Evolutionary conservation across 2,888 invertebrate species (phyloP).

Genomic region (Idaea aversata): DNA sequence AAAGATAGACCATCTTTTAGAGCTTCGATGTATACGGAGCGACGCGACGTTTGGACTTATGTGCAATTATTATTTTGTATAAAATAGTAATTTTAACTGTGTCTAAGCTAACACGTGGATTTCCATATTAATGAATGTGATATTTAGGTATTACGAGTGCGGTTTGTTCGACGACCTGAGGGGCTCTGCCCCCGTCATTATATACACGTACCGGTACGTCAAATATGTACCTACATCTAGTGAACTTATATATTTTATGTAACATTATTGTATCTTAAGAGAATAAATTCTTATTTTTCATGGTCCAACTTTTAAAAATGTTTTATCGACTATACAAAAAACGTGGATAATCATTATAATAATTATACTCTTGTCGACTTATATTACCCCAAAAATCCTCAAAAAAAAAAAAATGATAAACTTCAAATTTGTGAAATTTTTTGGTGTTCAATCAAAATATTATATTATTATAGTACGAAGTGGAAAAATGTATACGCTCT

Average conservation of each 20-base stretch:
- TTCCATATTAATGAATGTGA: slow-evolving; percentile 81
- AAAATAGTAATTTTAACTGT: slow-evolving; percentile 61
- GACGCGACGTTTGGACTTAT: slow-evolving; percentile 70
- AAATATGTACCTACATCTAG: slow-evolving; percentile 61
- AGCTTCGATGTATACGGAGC: slow-evolving; percentile 47
- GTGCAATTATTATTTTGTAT: slow-evolving; percentile 82
- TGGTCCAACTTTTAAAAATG: slow-evolving; percentile 81
- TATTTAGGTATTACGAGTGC: slow-evolving; percentile 79
- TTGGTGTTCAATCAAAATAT: slow-evolving; percentile 78
- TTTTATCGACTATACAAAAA: slow-evolving; percentile 80
- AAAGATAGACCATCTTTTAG: slow-evolving; percentile 30
- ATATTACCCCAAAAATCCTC: slow-evolving; percentile 72
- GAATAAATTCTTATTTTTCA: slow-evolving; percentile 81
- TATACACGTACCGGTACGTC: slow-evolving; percentile 71
- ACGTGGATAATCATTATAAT: slow-evolving; percentile 78
- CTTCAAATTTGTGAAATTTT: slow-evolving; percentile 77
- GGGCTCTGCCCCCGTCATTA: slow-evolving; percentile 47
- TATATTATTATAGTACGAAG: slow-evolving; percentile 72
- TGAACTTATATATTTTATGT: slow-evolving; percentile 81
- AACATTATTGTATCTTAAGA: slow-evolving; percentile 80
- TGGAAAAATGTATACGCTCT: slow-evolving; percentile 78
- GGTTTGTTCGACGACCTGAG: slow-evolving; percentile 60
- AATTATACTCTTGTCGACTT: slow-evolving; percentile 77
- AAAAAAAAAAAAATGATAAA: slow-evolving; percentile 68
- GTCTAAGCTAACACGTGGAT: slow-evolving; percentile 79